Percentiles rank a stretch among this genome's conserved stretches.
Conservation (phyloP, 92 coral and sea anemone genomes). For the Palythoa heliodiscus region DNA sequence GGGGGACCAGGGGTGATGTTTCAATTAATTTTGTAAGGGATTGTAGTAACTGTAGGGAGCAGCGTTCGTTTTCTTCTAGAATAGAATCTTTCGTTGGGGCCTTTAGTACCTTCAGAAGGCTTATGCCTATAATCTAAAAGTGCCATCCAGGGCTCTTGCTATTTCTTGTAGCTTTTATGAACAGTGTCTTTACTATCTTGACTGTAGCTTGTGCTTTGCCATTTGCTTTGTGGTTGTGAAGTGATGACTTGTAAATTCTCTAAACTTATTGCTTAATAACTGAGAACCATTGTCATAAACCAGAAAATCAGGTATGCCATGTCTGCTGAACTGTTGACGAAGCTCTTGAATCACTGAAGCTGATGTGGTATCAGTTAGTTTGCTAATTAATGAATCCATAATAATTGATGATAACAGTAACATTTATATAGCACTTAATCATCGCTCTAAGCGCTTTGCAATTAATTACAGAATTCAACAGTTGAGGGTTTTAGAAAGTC, state of each 20-base stretch:
- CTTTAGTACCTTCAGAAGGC: constrained; percentile 44
- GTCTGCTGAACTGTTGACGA: constrained; percentile 51
- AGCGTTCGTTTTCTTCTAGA: too few relatives aligned
- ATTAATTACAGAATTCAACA: too few relatives aligned
- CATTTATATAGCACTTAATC: too few relatives aligned
- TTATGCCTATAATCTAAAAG: constrained; percentile 54
- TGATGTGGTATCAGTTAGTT: constrained; percentile 51
- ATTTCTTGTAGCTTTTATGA: constrained; percentile 60
- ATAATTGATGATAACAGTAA: too few relatives aligned
- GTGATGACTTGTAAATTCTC: too few relatives aligned
- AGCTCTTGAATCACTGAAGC: constrained; percentile 51
- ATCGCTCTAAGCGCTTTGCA: too few relatives aligned
- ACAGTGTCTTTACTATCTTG: background rate
- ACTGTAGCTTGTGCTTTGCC: background rate
- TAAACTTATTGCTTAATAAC: constrained; percentile 7
- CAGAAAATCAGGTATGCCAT: constrained; percentile 58
- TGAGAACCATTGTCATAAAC: constrained; percentile 60
- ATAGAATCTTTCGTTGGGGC: constrained; percentile 19
- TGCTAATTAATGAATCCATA: constrained; percentile 24
- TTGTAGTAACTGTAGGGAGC: too few relatives aligned
- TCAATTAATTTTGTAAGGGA: too few relatives aligned
- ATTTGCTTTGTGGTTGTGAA: too few relatives aligned
- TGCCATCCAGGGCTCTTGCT: constrained; percentile 61
- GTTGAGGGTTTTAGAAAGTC: too few relatives aligned
- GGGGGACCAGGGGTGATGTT: too few relatives aligned